A percentile compares a stretch with the other conserved stretches of the same genome.
Conservation (phyloP, 2,113 vertebrate genomes). For the Ranitomeya variabilis region DNA sequence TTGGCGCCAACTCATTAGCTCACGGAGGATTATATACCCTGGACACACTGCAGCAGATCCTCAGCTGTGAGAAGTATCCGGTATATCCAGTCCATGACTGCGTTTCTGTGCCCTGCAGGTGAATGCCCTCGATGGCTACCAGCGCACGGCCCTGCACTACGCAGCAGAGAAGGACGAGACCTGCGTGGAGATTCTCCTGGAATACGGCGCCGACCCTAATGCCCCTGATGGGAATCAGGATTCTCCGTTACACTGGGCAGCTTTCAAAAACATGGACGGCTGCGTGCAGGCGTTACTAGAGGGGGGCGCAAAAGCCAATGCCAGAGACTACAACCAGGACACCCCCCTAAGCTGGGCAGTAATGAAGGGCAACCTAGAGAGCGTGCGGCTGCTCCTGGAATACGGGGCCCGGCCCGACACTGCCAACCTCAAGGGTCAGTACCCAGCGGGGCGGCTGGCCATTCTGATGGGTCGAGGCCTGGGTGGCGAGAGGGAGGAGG, state of each 20-base stretch:
- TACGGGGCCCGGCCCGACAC: slow-evolving; percentile 88
- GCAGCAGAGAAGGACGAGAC: slow-evolving; percentile 93
- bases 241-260: slow-evolving; percentile 94
- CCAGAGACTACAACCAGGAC: slow-evolving; percentile 91
- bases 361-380: slow-evolving; percentile 96
- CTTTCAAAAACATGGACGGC: slow-evolving; percentile 93
- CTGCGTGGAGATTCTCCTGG: slow-evolving; percentile 91
- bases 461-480: slow-evolving; percentile 86
- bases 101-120: slow-evolving; percentile 72
- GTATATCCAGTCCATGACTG: neutral
- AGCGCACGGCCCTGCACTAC: slow-evolving; percentile 93
- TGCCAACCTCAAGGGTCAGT: slow-evolving; percentile 92
- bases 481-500: slow-evolving; percentile 88
- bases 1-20: no score
- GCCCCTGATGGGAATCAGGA: slow-evolving; percentile 93
- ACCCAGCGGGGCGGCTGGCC: slow-evolving; percentile 85
- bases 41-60: neutral
- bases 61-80: neutral
- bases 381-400: slow-evolving; percentile 87
- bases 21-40: no score
- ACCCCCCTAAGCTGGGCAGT: slow-evolving; percentile 96
- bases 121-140: slow-evolving; percentile 94
- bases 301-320: slow-evolving; percentile 84
- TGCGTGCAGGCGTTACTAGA: slow-evolving; percentile 88
- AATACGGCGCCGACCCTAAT: slow-evolving; percentile 88